Percentiles rank a stretch among this genome's conserved stretches.
Conservation (phyloP, 1,140 invertebrate genomes). For the Brachionus calyciflorus region DNA sequence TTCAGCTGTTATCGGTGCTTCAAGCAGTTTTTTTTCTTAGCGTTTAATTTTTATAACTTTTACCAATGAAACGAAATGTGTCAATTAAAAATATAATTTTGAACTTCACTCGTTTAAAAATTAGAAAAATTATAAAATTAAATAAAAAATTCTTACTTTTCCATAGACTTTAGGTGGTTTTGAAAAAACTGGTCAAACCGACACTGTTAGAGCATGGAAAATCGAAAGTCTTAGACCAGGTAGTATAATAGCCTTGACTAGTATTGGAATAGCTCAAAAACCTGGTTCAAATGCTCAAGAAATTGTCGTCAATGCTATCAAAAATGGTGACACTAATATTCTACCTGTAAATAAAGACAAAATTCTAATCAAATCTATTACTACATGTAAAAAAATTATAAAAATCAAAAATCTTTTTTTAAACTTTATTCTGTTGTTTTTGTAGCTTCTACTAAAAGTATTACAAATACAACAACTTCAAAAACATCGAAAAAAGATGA, state of each 20-base stretch:
- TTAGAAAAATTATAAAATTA: neutral
- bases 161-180: slow-evolving; percentile 1
- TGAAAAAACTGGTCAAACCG: neutral
- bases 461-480: neutral
- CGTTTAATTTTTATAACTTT: too few species aligned
- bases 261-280: neutral
- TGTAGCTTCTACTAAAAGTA: neutral
- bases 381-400: too few species aligned
- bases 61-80: too few species aligned
- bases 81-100: too few species aligned
- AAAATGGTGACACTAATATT: neutral
- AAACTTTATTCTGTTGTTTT: too few species aligned
- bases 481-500: neutral
- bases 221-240: neutral
- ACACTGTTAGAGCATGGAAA: neutral
- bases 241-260: slow-evolving; percentile 11
- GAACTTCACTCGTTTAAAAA: neutral
- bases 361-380: too few species aligned
- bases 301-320: neutral
- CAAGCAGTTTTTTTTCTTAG: too few species aligned
- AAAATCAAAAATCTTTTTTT: too few species aligned
- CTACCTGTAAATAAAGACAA: neutral
- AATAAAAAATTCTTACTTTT: neutral
- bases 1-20: too few species aligned
- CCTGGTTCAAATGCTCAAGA: neutral